Conservation (phyloP, 2,797 vertebrate genomes). For the Rhynchotus rufescens region DNA sequence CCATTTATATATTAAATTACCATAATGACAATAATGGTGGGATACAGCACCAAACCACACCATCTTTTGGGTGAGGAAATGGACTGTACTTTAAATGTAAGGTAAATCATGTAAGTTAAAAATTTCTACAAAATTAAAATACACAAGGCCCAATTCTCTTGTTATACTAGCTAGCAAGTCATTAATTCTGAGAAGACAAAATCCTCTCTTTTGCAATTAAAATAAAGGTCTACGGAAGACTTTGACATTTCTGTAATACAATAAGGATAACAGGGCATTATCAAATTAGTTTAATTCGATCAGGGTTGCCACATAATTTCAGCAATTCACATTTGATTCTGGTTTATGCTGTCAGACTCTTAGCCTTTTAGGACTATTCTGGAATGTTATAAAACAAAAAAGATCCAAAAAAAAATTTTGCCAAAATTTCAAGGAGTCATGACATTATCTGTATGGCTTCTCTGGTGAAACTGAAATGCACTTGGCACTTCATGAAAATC, state of each 20-base stretch:
- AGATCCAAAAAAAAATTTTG: not conserved
- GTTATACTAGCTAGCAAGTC: not conserved
- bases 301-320: not conserved
- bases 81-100: not conserved
- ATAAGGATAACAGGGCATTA: not conserved
- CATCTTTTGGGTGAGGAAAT: conserved; percentile 12
- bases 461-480: not conserved
- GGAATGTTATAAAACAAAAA: not conserved
- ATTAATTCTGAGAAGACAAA: not conserved
- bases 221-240: not conserved
- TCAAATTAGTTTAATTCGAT: conserved; percentile 27
- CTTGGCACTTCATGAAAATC: not conserved
- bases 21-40: not conserved
- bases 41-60: not conserved
- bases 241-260: not conserved
- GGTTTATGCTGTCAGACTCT: not conserved
- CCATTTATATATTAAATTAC: conserved; percentile 44
- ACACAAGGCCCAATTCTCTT: not conserved
- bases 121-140: conserved; percentile 15
- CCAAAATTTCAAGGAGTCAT: not conserved
- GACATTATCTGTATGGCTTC: not conserved
- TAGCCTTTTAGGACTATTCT: not conserved
- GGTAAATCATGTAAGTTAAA: not conserved
- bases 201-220: not conserved
- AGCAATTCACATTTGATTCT: conserved; percentile 4